Evolutionary conservation across 2,113 vertebrate genomes (phyloP).

Genomic region (Tonatia bakeri): DNA sequence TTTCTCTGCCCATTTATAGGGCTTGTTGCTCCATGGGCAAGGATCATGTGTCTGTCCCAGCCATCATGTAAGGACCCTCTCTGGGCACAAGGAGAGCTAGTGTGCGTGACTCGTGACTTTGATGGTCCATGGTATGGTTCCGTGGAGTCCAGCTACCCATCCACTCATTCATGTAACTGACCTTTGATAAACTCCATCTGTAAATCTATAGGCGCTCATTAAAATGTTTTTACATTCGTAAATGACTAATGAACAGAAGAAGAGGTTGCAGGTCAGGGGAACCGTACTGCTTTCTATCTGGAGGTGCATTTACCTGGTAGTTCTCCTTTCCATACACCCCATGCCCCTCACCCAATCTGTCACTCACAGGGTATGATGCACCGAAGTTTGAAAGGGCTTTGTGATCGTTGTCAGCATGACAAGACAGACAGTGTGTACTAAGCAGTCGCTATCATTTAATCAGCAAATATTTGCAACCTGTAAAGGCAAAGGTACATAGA

Average conservation of each 20-base stretch:
- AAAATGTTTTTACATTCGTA: not conserved
- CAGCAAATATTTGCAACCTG: not conserved
- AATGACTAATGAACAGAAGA: not conserved
- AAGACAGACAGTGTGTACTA: not conserved
- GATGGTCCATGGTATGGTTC: not conserved
- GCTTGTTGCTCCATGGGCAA: not conserved
- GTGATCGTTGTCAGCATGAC: not conserved
- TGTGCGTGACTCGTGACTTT: not conserved
- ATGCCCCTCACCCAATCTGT: not conserved
- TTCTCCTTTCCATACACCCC: not conserved
- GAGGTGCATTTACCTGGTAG: not conserved
- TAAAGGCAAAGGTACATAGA: not conserved
- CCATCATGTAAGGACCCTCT: not conserved
- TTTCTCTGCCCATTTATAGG: not conserved
- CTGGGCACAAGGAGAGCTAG: not conserved
- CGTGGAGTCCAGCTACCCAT: not conserved
- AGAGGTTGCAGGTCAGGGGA: not conserved
- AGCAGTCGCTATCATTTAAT: not conserved
- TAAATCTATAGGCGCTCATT: not conserved
- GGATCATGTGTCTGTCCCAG: not conserved
- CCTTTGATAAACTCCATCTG: not conserved
- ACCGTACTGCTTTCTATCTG: not conserved
- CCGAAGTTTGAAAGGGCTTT: not conserved
- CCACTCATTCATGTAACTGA: not conserved
- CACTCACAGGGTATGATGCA: not conserved